A percentile compares a stretch with the other conserved stretches of the same genome.
Conservation (phyloP, 2,797 vertebrate species). For the Pempheris klunzingeri region DNA sequence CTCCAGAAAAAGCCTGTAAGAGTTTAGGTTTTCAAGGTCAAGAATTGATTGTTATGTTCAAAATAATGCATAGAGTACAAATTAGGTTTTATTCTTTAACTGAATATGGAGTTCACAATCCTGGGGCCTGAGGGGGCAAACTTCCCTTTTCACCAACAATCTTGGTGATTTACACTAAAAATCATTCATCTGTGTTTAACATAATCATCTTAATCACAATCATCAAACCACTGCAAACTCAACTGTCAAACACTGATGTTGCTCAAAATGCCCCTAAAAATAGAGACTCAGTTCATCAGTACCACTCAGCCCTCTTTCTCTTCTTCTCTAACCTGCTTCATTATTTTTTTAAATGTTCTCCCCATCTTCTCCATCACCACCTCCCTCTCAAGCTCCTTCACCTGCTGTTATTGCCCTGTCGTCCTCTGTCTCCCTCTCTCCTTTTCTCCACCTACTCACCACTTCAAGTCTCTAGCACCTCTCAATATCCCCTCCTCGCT, state of each 20-base stretch:
- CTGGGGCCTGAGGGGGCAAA: not conserved
- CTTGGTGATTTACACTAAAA: not conserved
- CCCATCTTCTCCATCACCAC: constrained; percentile 19
- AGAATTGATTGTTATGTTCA: too few relatives aligned
- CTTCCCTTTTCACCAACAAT: not conserved
- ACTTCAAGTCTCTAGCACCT: constrained; percentile 60
- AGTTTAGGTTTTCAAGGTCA: too few relatives aligned
- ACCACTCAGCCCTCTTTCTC: not conserved
- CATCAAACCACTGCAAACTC: not conserved
- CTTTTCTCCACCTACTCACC: constrained; percentile 37
- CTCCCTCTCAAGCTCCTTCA: constrained; percentile 9
- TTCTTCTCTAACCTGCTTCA: not conserved
- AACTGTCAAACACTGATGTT: too few relatives aligned
- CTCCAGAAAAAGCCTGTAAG: too few relatives aligned
- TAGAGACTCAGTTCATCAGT: not conserved
- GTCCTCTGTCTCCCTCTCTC: constrained; percentile 14
- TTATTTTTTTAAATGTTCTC: not conserved
- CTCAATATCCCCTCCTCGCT: constrained; percentile 16
- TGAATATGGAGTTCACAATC: too few relatives aligned
- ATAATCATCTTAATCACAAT: too few relatives aligned
- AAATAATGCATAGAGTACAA: too few relatives aligned
- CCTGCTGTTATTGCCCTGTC: constrained; percentile 31
- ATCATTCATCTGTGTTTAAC: not conserved
- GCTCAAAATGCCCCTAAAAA: too few relatives aligned
- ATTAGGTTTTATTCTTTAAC: too few relatives aligned